Percentiles rank a stretch among this genome's conserved stretches.
Evolutionary conservation across 2,113 vertebrate genomes (phyloP).

Genomic region (Ondatra zibethicus): DNA sequence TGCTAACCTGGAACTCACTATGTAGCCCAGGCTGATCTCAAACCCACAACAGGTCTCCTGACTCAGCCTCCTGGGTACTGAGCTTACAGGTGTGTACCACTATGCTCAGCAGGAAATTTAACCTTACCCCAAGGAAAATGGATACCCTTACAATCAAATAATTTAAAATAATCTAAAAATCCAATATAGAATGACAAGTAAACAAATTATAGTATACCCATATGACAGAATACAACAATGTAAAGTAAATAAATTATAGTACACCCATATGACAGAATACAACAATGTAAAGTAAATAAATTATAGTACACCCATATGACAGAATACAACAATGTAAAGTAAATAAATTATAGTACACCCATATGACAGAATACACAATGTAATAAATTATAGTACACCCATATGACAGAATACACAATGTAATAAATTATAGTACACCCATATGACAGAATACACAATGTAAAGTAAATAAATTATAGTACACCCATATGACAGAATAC

Average conservation of each 20-base stretch:
- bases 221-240: slow-evolving; percentile 14
- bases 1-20: neutral
- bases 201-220: neutral
- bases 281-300: slow-evolving; percentile 36
- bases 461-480: slow-evolving; percentile 35
- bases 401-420: slow-evolving; percentile 9
- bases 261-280: neutral
- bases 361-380: slow-evolving; percentile 9
- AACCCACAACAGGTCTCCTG: neutral
- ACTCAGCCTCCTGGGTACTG: neutral
- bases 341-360: neutral
- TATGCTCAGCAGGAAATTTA: neutral
- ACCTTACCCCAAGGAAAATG: slow-evolving; percentile 19
- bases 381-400: neutral
- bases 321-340: slow-evolving; percentile 17
- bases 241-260: slow-evolving; percentile 35
- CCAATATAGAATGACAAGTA: neutral
- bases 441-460: slow-evolving; percentile 9
- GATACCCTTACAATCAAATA: slow-evolving; percentile 26
- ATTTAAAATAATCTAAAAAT: slow-evolving; percentile 48
- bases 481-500: neutral
- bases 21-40: neutral
- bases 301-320: neutral
- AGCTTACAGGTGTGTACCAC: neutral
- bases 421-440: neutral